Base-by-base conservation (phyloP, 1,140 invertebrate genomes). In the Elymnias hypermnestra region DNA sequence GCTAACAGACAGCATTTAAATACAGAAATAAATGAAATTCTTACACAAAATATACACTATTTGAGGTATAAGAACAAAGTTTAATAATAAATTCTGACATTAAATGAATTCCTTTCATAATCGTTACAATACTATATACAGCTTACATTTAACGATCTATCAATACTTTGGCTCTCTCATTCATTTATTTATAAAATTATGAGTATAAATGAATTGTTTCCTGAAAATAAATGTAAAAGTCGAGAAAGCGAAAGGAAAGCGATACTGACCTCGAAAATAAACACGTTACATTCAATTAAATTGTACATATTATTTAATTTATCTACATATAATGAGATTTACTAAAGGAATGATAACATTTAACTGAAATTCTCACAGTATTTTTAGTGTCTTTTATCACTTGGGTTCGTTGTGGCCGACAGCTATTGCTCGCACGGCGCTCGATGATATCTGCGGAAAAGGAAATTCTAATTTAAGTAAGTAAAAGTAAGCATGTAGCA, bases 131-230 rank as follows among this genome's bases (percentile, higher is more conserved):
- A 76, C 71, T 72, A 83, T 81, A 66, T 81, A 83, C 79, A 83
- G 21, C 60, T 73, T 72, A 73, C 36, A 54, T 37, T 61, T 67
- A 67, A 60, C 63, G 53, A 63, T 54, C 68, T 74, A 73, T 64
- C 50, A 61, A 72, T 63, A 81, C 76, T 82, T 83, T 83, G 77
- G 79, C 75, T 83, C 73, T 72, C 66, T 73, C 74, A 57, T 69
- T 46, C 42, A 62, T 63, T 64, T 15, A 13, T 13, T 33, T 33
- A 15, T 15, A 82, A 70, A 40, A 67, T 81, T 77, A 82, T 82
- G 79, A 83, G 77, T 83, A 79, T 78, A 77, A 77, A 68, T 62
- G 65, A 67, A 70, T 43, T 42, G 49, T 31, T 56, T 36, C 22
- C 28, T 53, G 42, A 56, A 36, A 52, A 28, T 18, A 48, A 39